Evolutionary conservation across 2,888 invertebrate genomes (phyloP).

Genomic region (Cataglyphis livida): DNA sequence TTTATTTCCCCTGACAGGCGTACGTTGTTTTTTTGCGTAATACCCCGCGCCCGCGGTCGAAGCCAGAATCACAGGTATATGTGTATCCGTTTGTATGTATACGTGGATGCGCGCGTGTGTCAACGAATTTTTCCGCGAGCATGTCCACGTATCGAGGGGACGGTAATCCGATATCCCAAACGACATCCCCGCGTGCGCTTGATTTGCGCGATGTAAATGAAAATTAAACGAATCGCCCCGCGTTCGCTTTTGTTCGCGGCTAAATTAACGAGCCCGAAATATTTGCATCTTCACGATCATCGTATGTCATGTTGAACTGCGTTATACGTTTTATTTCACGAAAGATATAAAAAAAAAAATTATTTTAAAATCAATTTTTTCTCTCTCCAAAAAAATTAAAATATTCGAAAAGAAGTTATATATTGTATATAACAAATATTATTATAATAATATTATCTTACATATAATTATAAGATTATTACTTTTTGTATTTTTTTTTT

Average conservation of each 20-base stretch:
- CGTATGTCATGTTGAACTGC: slow-evolving; percentile 18
- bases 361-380: not conserved
- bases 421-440: not conserved
- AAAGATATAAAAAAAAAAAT: not conserved
- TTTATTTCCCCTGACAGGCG: slow-evolving; percentile 54
- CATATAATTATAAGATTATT: not conserved
- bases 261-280: slow-evolving; percentile 44
- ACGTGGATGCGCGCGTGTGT: slow-evolving; percentile 53
- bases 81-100: not conserved
- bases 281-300: slow-evolving; percentile 50
- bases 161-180: slow-evolving; percentile 57
- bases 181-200: slow-evolving; percentile 58
- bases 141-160: slow-evolving; percentile 56
- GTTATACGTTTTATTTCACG: slow-evolving; percentile 20
- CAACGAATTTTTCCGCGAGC: slow-evolving; percentile 71
- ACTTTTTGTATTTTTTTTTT: not conserved
- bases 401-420: not conserved
- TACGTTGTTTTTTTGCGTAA: slow-evolving; percentile 48
- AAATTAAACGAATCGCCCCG: slow-evolving; percentile 48
- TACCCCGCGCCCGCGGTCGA: slow-evolving; percentile 41
- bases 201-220: slow-evolving; percentile 65
- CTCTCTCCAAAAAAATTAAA: not conserved
- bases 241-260: slow-evolving; percentile 49
- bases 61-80: not conserved
- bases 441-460: not conserved